Evolutionary conservation across 2,888 invertebrate genomes (phyloP), one percentile per base, ranked within the genome.

Genomic region (Rhopalosiphum nymphaeae): DNA sequence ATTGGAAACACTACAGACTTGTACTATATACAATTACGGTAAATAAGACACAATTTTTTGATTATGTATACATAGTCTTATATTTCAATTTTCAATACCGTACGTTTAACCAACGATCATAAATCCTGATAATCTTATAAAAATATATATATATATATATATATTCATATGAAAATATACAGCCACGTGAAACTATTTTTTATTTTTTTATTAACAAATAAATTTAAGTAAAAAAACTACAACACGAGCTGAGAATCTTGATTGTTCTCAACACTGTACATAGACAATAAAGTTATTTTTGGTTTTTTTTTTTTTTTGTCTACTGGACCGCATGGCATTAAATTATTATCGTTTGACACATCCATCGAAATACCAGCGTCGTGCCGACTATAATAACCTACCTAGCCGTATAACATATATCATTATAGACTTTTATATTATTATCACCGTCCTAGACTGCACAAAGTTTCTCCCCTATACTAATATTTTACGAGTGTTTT

Each of bases 291-390:
- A 78, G 78, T 78, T 78, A 36, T 78, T 78, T 78, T 78, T 36
- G 78, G 78, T 78, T 21, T 78, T 78, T 78, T n/a, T 67, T 67
- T 61, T 78, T 78, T 78, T 36, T 78, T 78, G n/a, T 36, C 67
- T 29, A 25, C 36, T 16, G 86, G 11, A 36, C 36, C 46, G n/a
- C 13, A 89, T 42, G 25, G 42, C 85, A 49, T 36, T 91, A 87
- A 92, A 87, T 92, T 92, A 92, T 92, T 87, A 87, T 92, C 92
- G 49, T 87, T 92, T 49, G 92, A 92, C 92, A 87, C 92, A 1
- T 53, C 53, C 84, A 53, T 91, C 85, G 85, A n/a, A 29, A 29
- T 53, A 56, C 53, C 53, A 67, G 56, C 78, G 78, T 44, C 56
- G 11, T 85, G 78, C 9, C n/a, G 61, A 87, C 86, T 36, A 57